A percentile compares a stretch with the other conserved stretches of the same genome.
Conservation (phyloP, 2,797 vertebrate species). For the Aulostomus chinensis region DNA sequence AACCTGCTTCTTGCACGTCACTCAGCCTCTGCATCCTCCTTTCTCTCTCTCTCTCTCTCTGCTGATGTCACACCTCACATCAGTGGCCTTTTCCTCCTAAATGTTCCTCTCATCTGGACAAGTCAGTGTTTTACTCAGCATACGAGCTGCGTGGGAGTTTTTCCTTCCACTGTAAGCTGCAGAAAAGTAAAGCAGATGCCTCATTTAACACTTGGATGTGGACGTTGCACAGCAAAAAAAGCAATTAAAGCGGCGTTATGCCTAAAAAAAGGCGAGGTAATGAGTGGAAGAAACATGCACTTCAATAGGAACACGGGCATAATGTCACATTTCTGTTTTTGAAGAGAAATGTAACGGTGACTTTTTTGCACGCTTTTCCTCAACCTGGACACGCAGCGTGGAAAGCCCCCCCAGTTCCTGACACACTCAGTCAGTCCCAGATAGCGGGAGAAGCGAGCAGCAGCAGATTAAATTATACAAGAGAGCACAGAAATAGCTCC, state of each 20-base stretch:
- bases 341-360: too few relatives aligned
- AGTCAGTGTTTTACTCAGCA: slow-evolving; percentile 35
- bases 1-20: slow-evolving; percentile 62
- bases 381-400: slow-evolving; percentile 24
- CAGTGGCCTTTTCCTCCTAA: background rate
- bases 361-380: slow-evolving; percentile 1
- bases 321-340: too few relatives aligned
- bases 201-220: slow-evolving; percentile 63
- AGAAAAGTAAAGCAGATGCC: slow-evolving; percentile 74
- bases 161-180: slow-evolving; percentile 49
- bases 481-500: slow-evolving; percentile 80
- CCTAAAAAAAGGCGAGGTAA: too few relatives aligned
- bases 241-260: too few relatives aligned
- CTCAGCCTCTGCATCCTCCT: slow-evolving; percentile 34
- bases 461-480: slow-evolving; percentile 81
- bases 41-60: slow-evolving; percentile 13
- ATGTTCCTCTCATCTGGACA: slow-evolving; percentile 28
- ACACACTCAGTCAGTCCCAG: slow-evolving; percentile 63
- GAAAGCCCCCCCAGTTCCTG: slow-evolving; percentile 58
- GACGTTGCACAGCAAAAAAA: slow-evolving; percentile 37
- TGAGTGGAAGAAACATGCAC: too few relatives aligned
- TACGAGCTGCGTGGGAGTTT: slow-evolving; percentile 43
- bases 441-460: slow-evolving; percentile 64
- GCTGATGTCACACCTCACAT: slow-evolving; percentile 42
- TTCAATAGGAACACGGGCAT: too few relatives aligned